Evolutionary conservation across 2,113 vertebrate species (phyloP), one percentile per base, ranked within the genome.

Genomic region (Cochlearius cochlearius): DNA sequence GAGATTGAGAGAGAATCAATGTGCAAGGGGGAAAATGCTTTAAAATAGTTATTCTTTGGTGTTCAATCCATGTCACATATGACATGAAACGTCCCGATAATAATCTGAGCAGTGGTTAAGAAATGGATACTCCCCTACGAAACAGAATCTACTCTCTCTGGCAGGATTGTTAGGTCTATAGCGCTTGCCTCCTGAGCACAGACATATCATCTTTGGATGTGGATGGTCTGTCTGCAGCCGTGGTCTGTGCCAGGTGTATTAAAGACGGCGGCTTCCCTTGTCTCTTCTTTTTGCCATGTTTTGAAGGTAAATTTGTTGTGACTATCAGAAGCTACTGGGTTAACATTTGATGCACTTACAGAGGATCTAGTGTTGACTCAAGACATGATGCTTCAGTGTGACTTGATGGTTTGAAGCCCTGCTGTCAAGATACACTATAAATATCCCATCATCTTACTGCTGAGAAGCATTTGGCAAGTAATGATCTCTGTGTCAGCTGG

Each of bases 341-440:
- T 95, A 95, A 94, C 20, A 4, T 78, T 74, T 71, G 23, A 5
- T 84, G 66, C 36, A 32, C 79, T 88, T 36, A 16, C 8, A 76
- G 86, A 87, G 56, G 60, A 77, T 84, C 73, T 59, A 12, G 36
- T n/a, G 80, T 81, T 97, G 88, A 94, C 68, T 94, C 86, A 92
- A 89, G 92, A 77, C 52, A 11, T 4, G 39, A 55, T 92, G 64
- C 76, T 89, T 84, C 77, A 75, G 79, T 75, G 86, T 94, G 62
- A 92, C 73, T 90, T 94, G 91, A 95, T 91, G 94, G 69, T 41
- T 96, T 86, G 68, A 88, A 93, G 53, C 78, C 30, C 8, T 49
- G 56, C 89, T 94, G 97, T 92, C 83, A 94, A 94, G 96, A 78
- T 58, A n/a, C 20, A 7, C 91, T 95, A 94, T 91, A 91, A 96